Conservation (phyloP, 2,888 invertebrate species). For the Tinea semifulvella region DNA sequence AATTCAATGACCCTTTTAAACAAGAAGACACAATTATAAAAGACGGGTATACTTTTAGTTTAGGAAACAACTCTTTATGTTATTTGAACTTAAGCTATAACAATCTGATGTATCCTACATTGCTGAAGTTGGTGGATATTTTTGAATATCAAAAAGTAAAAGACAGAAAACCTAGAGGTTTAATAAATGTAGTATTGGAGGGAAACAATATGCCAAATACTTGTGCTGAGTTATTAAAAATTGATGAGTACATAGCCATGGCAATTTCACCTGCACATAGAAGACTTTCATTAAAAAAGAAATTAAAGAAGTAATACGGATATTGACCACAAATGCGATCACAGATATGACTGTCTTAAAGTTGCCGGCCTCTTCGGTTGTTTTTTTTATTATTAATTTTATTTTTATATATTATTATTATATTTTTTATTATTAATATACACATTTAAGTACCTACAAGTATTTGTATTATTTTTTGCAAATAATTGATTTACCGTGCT, state of each 20-base stretch:
- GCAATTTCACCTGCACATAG: background rate
- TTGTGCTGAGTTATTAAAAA: slow-evolving; percentile 29
- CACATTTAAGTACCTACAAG: too few species aligned
- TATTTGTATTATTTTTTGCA: too few species aligned
- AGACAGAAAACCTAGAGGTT: slow-evolving; percentile 31
- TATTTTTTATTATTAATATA: too few species aligned
- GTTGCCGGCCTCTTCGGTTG: too few species aligned
- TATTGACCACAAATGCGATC: too few species aligned
- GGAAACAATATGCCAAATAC: slow-evolving; percentile 36
- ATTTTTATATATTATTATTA: too few species aligned
- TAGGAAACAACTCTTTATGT: slow-evolving; percentile 35
- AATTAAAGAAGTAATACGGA: background rate
- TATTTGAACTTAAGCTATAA: slow-evolving; percentile 42
- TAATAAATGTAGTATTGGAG: slow-evolving; percentile 35
- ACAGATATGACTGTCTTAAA: too few species aligned
- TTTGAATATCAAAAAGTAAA: slow-evolving; percentile 27
- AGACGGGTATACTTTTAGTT: slow-evolving; percentile 26
- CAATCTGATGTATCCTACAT: slow-evolving; percentile 27
- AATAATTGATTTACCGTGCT: too few species aligned
- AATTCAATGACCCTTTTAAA: slow-evolving; percentile 30
- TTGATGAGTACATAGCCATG: slow-evolving; percentile 21
- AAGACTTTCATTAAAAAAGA: background rate
- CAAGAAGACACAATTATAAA: slow-evolving; percentile 22
- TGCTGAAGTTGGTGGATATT: slow-evolving; percentile 31
- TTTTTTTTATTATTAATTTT: too few species aligned